Percentiles rank a stretch among this genome's conserved stretches.
These are phyloP conservation scores for Diglossa cyanea DNA, from an alignment of 2,797 vertebrate species.

Conservation along the genomic window DNA sequence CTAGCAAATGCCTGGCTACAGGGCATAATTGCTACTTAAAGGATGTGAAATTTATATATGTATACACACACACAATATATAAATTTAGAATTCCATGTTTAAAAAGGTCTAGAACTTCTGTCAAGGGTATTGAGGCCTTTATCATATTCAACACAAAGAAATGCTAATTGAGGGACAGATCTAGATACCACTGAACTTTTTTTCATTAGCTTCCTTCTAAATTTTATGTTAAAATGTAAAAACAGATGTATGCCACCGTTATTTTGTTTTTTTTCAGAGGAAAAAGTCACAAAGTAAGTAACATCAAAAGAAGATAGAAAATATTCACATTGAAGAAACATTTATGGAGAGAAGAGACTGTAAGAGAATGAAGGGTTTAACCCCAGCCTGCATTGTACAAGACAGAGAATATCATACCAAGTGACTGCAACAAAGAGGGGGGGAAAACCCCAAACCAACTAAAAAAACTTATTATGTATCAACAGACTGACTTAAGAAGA, in stretches of 20 bases:
- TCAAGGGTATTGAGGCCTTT: not conserved
- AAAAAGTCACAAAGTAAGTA: not conserved
- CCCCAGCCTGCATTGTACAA: not conserved
- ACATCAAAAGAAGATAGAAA: not conserved
- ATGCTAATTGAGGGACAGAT: not conserved
- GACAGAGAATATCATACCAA: not conserved
- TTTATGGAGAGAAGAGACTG: not conserved
- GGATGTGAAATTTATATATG: not conserved
- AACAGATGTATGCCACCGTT: not conserved
- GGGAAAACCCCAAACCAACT: not conserved
- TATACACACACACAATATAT: not conserved
- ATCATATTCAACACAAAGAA: not conserved
- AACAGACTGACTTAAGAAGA: not conserved
- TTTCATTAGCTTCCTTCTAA: not conserved
- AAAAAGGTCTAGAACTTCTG: not conserved
- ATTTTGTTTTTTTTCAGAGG: not conserved
- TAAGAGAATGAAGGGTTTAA: not conserved
- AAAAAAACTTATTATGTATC: not conserved
- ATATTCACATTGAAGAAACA: not conserved
- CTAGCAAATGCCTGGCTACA: not conserved
- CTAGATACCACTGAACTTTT: not conserved
- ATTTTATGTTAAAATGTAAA: not conserved
- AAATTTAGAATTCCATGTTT: not conserved
- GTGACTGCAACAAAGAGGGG: not conserved
- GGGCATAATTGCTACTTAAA: not conserved